A percentile compares a stretch with the other conserved stretches of the same genome.
phyloP scores from a whole-genome alignment of 2,113 vertebrate genomes.

The Emberiza fucata region DNA sequence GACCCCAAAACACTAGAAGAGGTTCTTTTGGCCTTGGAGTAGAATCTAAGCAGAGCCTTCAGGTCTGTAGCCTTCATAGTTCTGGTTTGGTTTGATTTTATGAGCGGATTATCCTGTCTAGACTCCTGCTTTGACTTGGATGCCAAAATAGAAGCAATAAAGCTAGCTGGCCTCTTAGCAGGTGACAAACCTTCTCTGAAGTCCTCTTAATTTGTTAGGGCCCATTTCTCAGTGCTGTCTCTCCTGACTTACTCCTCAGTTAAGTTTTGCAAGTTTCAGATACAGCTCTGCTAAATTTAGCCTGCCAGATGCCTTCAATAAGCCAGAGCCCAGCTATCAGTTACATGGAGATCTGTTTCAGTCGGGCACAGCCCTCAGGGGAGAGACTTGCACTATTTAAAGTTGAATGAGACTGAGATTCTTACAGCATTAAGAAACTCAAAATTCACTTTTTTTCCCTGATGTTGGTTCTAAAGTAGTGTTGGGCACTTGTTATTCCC shows the following conservation, averaged over 20 bases:
- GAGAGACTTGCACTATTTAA: slow-evolving; percentile 49
- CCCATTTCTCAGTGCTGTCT: neutral
- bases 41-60: neutral
- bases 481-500: neutral
- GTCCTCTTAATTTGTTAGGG: slow-evolving; percentile 6
- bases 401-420: slow-evolving; percentile 49
- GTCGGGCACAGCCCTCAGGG: slow-evolving; percentile 16
- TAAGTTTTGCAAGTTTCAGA: slow-evolving; percentile 3
- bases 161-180: neutral
- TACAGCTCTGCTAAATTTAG: slow-evolving; percentile 62
- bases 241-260: neutral
- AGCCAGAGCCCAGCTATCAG: slow-evolving; percentile 39
- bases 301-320: slow-evolving; percentile 52
- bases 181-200: slow-evolving; percentile 39
- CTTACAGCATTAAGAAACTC: neutral
- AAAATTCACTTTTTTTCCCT: neutral
- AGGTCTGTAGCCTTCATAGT: neutral
- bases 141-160: slow-evolving; percentile 35
- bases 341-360: slow-evolving; percentile 48
- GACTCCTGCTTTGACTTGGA: slow-evolving; percentile 40
- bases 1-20: neutral
- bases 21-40: neutral
- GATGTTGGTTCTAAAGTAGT: neutral
- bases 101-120: slow-evolving; percentile 59
- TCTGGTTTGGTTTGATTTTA: slow-evolving; percentile 43